Evolutionary conservation across 64 coral and sea anemone genomes (phyloP).

Genomic region (Astreopora myriophthalma): DNA sequence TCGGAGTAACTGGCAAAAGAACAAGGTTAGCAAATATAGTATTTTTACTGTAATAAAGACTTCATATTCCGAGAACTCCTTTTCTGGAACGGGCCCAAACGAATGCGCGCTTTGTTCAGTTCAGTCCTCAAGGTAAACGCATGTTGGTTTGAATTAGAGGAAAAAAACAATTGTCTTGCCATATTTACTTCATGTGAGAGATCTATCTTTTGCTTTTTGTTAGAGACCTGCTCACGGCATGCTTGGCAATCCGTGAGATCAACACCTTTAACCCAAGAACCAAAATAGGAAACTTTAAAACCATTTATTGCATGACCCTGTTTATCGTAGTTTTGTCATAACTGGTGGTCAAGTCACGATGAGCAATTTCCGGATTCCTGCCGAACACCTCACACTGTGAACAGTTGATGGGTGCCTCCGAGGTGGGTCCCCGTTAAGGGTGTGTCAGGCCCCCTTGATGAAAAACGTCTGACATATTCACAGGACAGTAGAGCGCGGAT

Average conservation of each 20-base stretch:
- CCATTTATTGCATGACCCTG: background rate
- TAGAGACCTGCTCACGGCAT: background rate
- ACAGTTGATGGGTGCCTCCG: background rate
- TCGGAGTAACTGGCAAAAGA: background rate
- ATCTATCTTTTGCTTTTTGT: background rate
- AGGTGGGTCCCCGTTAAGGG: constrained; percentile 20
- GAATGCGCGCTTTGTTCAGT: background rate
- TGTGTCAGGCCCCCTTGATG: background rate
- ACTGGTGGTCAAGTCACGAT: constrained; percentile 20
- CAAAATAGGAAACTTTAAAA: background rate
- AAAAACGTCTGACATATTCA: constrained; percentile 2
- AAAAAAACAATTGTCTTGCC: background rate
- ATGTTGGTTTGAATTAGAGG: background rate
- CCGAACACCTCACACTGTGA: background rate
- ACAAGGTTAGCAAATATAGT: background rate
- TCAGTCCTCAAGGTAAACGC: background rate
- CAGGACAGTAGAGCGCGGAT: constrained; percentile 10
- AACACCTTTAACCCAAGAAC: background rate
- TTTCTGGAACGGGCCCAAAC: background rate
- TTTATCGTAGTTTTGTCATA: background rate
- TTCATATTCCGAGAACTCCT: too few species aligned
- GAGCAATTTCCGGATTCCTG: constrained; percentile 16
- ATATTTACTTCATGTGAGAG: background rate
- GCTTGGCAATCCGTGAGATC: background rate
- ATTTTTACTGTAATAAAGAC: too few species aligned